phyloP scores from a whole-genome alignment of 1,140 invertebrate species.

The Dendrolimus kikuchii region DNA sequence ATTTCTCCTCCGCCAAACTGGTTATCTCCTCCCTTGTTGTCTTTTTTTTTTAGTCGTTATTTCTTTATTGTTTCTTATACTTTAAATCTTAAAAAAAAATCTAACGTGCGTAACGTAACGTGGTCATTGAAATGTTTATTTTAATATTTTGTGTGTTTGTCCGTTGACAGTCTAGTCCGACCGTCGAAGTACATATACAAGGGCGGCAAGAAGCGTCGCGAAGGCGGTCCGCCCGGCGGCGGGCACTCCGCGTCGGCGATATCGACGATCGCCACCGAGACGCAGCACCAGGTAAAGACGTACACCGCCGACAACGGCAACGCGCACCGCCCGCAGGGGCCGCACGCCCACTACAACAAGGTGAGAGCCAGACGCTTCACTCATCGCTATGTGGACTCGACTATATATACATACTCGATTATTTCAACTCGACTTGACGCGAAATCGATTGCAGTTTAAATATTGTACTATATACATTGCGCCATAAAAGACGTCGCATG shows the following conservation, averaged over 20 bases:
- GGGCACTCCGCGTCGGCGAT: conserved; percentile 46
- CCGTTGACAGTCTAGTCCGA: conserved; percentile 43
- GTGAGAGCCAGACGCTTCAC: conserved; percentile 74
- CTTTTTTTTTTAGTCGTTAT: too few species aligned
- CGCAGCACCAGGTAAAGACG: conserved; percentile 85
- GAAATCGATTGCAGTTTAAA: too few species aligned
- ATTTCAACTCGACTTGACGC: too few species aligned
- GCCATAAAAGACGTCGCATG: too few species aligned
- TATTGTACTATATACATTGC: too few species aligned
- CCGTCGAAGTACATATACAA: conserved; percentile 62
- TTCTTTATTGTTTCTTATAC: too few species aligned
- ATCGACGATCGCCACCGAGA: conserved; percentile 61
- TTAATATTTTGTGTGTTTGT: not conserved
- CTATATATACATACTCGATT: too few species aligned
- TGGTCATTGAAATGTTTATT: not conserved
- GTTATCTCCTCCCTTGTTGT: too few species aligned
- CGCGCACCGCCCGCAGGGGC: conserved; percentile 74
- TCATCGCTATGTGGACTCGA: not conserved
- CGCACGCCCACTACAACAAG: conserved; percentile 94
- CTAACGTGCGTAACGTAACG: not conserved
- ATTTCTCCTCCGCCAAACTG: too few species aligned
- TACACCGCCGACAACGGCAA: conserved; percentile 97
- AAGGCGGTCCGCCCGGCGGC: conserved; percentile 18
- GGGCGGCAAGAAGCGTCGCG: conserved; percentile 57
- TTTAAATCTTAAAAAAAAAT: too few species aligned